Evolutionary conservation across 2,888 invertebrate genomes (phyloP), one percentile per base, ranked within the genome.

Genomic region (Seira sanloemensis): DNA sequence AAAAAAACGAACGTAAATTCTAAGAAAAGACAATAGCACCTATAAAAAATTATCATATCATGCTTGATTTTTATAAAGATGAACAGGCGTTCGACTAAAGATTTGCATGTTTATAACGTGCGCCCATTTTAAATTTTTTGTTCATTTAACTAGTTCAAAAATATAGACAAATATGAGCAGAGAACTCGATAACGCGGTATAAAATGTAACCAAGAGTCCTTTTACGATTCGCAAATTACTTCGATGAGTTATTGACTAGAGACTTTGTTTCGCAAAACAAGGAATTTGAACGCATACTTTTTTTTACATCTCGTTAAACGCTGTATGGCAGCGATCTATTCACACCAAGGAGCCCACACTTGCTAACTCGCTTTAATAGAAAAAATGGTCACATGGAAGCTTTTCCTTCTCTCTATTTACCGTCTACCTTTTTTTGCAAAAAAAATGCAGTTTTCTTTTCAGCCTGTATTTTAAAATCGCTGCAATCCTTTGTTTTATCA

Each of bases 11-110:
- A 37, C 12, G 26, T 46, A 67, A 66, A 71, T 78, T 78, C 71
- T 71, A 5, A 69, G 65, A 78, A 78, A 62, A 65, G 62, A 71
- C 71, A 71, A 78, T 24, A 78, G 58, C 69, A 74, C 62, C 69
- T 54, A 77, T 23, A 37, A 37, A 12, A 37, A 37, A 37, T 37
- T 37, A 37, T 75, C 75, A 46, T 46, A 77, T 67, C 54, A 77
- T 67, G 68, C 67, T 62, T 37, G 37, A 37, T 37, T 37, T 37
- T 37, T n/a, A n/a, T 4, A 37, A 37, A 37, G 12, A 7, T 37
- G 12, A 37, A 37, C 37, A 37, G 12, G 37, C 68, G 16, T 54
- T 37, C 2, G 25, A 50, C 68, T n/a, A 78, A 78, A 69, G 77
- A 62, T 62, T 78, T 68, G 58, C 26, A 62, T 16, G 65, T 25